Evolutionary conservation across 2,888 invertebrate species (phyloP), one percentile per base, ranked within the genome.

Genomic region (Cryptosula pallasiana): DNA sequence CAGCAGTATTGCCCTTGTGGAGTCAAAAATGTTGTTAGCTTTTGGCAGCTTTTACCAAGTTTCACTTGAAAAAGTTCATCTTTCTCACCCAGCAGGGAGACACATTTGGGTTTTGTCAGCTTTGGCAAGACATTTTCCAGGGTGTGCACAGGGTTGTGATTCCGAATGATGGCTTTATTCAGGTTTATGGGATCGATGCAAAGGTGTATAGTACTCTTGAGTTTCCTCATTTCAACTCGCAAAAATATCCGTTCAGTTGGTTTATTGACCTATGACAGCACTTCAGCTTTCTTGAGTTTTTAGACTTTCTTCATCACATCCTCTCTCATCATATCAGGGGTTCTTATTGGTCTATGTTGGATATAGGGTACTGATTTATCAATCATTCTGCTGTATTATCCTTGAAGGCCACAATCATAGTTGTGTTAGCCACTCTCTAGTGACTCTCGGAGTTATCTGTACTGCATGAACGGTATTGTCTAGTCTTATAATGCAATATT

Each of bases 11-110:
- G 25, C 9, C 63, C 32, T 13, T 29, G 32, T 9, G 63, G 63
- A 29, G 63, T 63, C n/a, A 5, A 63, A 34, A 63, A 63, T 29
- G 63, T 63, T 27, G 63, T 63, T 32, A 63, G 34, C n/a, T 63
- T 34, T 63, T 27, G 25, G 5, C 29, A 63, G 13, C 32, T 32
- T 9, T 20, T 5, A 25, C 29, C 63, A 29, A 63, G 63, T 32
- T 32, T 63, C 32, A 63, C 32, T n/a, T 63, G 63, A 27, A 20
- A 63, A 32, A 63, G 32, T 13, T 27, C 63, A 63, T 63, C 32
- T 63, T 63, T 63, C 2, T 13, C 63, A 63, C 32, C 32, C 32
- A 63, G 34, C 32, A 63, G 34, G 32, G 32, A 63, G n/a, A 63
- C 25, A 32, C 63, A 63, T 34, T 63, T 63, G 9, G 63, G 29